Percentiles rank a stretch among this genome's conserved stretches.
These are phyloP conservation scores for Mylabris sibirica DNA, from an alignment of 2,888 invertebrate species.

Conservation along the genomic window DNA sequence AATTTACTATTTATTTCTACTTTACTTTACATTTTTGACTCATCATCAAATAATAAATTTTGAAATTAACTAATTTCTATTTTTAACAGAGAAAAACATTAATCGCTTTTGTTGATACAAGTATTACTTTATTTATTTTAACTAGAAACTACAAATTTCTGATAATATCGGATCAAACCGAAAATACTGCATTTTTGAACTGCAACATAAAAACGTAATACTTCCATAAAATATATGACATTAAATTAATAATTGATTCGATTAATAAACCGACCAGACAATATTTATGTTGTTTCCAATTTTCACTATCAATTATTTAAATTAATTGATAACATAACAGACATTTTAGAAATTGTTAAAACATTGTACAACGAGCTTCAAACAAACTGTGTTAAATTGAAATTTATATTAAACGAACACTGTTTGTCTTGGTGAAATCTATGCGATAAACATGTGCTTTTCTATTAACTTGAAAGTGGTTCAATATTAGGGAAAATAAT, in stretches of 20 bases:
- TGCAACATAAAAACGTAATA: neutral
- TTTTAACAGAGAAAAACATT: neutral
- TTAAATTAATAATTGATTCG: neutral
- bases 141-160: neutral
- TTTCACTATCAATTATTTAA: neutral
- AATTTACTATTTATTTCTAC: neutral
- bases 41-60: neutral
- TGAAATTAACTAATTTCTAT: neutral
- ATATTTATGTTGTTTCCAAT: too few relatives aligned
- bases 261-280: neutral
- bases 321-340: too few relatives aligned
- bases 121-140: neutral
- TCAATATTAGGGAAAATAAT: neutral
- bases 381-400: neutral
- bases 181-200: neutral
- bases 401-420: neutral
- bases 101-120: slow-evolving; percentile 4
- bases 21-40: neutral
- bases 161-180: neutral
- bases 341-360: neutral
- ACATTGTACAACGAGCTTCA: neutral
- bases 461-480: neutral
- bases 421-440: neutral
- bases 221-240: neutral
- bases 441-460: neutral